Conservation (phyloP, 2,888 invertebrate genomes). For the Eucera pruinosa region DNA sequence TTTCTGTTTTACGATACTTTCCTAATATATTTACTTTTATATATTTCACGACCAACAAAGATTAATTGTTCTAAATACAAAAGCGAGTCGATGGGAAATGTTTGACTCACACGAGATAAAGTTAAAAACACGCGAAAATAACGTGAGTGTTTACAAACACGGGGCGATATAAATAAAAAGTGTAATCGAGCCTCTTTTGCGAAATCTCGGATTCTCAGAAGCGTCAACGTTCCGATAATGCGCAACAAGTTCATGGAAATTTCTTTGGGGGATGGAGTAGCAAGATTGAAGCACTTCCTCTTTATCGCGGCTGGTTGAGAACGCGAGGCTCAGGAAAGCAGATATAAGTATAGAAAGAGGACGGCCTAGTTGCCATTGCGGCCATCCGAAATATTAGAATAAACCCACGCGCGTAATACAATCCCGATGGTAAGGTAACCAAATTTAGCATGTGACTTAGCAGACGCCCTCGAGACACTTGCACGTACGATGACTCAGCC, state of each 20-base stretch:
- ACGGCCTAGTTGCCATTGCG: slow-evolving; percentile 71
- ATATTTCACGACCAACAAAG: too few relatives aligned
- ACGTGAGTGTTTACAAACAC: slow-evolving; percentile 49
- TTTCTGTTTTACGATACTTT: too few relatives aligned
- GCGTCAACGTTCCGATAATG: not conserved
- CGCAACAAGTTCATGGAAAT: not conserved
- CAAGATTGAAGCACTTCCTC: slow-evolving; percentile 11
- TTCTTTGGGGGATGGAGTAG: not conserved
- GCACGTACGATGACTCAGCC: slow-evolving; percentile 61
- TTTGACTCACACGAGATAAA: slow-evolving; percentile 9
- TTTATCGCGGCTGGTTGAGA: slow-evolving; percentile 4
- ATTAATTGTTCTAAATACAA: not conserved
- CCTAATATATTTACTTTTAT: too few relatives aligned
- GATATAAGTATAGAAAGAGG: slow-evolving; percentile 69
- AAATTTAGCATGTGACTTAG: slow-evolving; percentile 82
- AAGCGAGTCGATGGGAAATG: not conserved
- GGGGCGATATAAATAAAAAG: slow-evolving; percentile 29
- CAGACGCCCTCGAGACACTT: slow-evolving; percentile 82
- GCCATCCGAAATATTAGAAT: slow-evolving; percentile 76
- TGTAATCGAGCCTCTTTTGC: slow-evolving; percentile 3
- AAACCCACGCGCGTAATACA: slow-evolving; percentile 83
- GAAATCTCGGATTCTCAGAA: not conserved
- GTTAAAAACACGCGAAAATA: slow-evolving; percentile 27
- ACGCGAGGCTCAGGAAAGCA: slow-evolving; percentile 42
- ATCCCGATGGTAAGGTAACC: slow-evolving; percentile 82